These are phyloP conservation scores for Cremastinae sp. DNA, from an alignment of 2,888 invertebrate genomes.

Conservation along the genomic window DNA sequence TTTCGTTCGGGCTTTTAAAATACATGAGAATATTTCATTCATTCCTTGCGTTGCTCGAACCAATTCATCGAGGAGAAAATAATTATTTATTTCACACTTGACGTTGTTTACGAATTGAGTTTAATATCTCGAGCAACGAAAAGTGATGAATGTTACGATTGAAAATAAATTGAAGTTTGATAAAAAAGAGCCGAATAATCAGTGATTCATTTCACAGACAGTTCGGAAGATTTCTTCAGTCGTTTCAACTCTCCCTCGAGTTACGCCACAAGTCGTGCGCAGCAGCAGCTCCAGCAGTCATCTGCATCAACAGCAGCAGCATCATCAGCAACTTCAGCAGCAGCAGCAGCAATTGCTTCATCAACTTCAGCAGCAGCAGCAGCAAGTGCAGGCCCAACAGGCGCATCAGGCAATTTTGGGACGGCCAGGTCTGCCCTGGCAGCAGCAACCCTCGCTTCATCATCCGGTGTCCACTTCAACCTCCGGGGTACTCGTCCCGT, in stretches of 20 bases:
- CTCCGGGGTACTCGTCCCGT: conserved; percentile 72
- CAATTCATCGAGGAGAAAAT: no score
- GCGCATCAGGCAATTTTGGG: conserved; percentile 72
- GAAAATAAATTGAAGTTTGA: conserved; percentile 11
- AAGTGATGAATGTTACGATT: not conserved
- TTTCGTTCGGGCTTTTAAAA: conserved; percentile 46
- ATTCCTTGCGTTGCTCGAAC: not conserved
- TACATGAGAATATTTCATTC: conserved; percentile 1
- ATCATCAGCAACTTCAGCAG: conserved; percentile 64
- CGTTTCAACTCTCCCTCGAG: conserved; percentile 80
- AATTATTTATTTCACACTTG: no score
- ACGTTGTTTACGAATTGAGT: not conserved
- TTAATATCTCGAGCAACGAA: conserved; percentile 7
- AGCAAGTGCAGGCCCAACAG: conserved; percentile 64
- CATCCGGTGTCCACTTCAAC: conserved; percentile 76
- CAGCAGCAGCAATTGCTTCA: conserved; percentile 52
- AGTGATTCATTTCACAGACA: conserved; percentile 82
- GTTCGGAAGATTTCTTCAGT: conserved; percentile 82
- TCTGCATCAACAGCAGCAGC: conserved; percentile 68
- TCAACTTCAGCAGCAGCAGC: conserved; percentile 65
- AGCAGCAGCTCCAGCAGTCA: conserved; percentile 73
- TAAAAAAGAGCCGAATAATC: conserved; percentile 76
- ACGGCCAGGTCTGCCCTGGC: conserved; percentile 79
- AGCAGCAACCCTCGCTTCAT: conserved; percentile 80
- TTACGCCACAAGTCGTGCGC: conserved; percentile 77